Percentiles rank a stretch among this genome's conserved stretches.
These are phyloP conservation scores for Mantis religiosa DNA, from an alignment of 2,888 invertebrate species.

Conservation along the genomic window DNA sequence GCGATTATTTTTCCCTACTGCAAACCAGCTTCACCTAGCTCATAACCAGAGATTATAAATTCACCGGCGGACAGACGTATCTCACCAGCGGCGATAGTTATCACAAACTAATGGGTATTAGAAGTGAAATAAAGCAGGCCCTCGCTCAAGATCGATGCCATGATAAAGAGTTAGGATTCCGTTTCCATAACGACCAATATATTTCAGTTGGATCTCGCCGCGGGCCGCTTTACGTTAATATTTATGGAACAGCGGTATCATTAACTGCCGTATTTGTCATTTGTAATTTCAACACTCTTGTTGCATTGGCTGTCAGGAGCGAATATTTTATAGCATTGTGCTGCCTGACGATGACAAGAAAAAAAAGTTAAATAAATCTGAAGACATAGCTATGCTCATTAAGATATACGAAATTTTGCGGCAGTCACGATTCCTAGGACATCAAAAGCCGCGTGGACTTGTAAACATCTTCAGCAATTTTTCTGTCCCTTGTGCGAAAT, in stretches of 20 bases:
- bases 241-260: not conserved
- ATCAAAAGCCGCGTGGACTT: not conserved
- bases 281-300: not conserved
- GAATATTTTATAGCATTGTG: not conserved
- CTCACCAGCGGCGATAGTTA: not conserved
- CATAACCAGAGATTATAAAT: not conserved
- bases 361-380: not conserved
- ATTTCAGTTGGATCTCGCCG: not conserved
- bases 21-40: not conserved
- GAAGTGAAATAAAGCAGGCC: not conserved
- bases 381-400: not conserved
- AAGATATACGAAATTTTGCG: not conserved
- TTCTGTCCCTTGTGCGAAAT: not conserved
- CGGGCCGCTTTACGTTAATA: not conserved
- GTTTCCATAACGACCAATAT: not conserved
- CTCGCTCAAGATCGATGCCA: not conserved
- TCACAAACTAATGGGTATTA: not conserved
- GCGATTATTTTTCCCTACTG: not conserved
- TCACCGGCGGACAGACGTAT: not conserved
- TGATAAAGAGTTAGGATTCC: not conserved
- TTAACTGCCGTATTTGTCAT: not conserved
- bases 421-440: not conserved
- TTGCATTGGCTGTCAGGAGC: not conserved
- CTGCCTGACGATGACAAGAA: not conserved
- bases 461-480: not conserved